Evolutionary conservation across 2,113 vertebrate genomes (phyloP).

Genomic region (rat (Rattus norvegicus)): GRCr8 NC_086024.1:32069501-32070000

Average conservation of each 20-base stretch:
- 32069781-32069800: not conserved
- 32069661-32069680: not conserved
- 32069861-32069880: not conserved
- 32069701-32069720: not conserved
- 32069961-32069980: slow-evolving; percentile 1
- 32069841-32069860: not conserved
- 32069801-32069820: not conserved
- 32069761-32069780: not conserved
- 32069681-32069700: not conserved
- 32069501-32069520: too few species aligned
- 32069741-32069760: not conserved
- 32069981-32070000: not conserved
- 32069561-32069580: too few species aligned
- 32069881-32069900: not conserved
- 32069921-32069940: not conserved
- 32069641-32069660: not conserved
- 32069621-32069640: not conserved
- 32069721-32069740: not conserved
- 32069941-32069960: not conserved
- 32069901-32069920: not conserved
- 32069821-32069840: not conserved
- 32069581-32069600: not conserved
- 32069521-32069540: not conserved
- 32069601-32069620: not conserved
- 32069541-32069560: not conserved